Base-by-base conservation (phyloP, 2,113 vertebrate species). In the Xyrauchen texanus region DNA sequence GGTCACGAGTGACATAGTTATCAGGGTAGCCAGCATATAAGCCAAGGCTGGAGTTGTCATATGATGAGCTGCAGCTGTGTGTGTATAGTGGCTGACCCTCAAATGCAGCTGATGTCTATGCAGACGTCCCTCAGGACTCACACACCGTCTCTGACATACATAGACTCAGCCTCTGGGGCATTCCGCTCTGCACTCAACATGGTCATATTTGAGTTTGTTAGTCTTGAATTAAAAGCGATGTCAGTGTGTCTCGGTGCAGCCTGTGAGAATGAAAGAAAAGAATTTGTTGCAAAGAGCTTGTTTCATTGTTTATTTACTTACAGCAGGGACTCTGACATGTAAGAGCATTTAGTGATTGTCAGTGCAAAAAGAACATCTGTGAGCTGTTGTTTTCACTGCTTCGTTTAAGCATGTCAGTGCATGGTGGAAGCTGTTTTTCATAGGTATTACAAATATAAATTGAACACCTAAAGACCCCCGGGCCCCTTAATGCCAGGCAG, bases 281-380 rank as follows among this genome's bases (percentile, higher is more conserved):
- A n/a, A 8, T 21, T 58, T 58, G 13, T 51, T 13, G 16, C 11
- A 7, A 9, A 42, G 62, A 66, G 34, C 74, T 64, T 55, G 74
- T 76, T 76, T 76, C 74, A 76, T 76, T 76, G 74, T 65, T 76
- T 76, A 76, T 76, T 76, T 65, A 76, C 62, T 34, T 64, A 55
- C 74, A 52, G 49, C 13, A 7, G 74, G 49, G 74, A 76, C 46
- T 64, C 72, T 13, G 60, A 42, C 4, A 52, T 2, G 7, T 46
- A n/a, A 47, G 21, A 34, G 21, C 34, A 9, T 65, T 65, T 76
- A 65, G 61, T 76, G 51, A 66, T 53, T 66, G 21, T 76, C 52
- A 76, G 53, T 65, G 74, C 49, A 63, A 58, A 46, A 13, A 15
- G 55, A 58, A 73, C 55, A 73, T 69, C 16, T 53, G 10, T 2